Evolutionary conservation across 2,113 vertebrate genomes (phyloP), one percentile per base, ranked within the genome.

Genomic region (Onychostoma macrolepis): DNA sequence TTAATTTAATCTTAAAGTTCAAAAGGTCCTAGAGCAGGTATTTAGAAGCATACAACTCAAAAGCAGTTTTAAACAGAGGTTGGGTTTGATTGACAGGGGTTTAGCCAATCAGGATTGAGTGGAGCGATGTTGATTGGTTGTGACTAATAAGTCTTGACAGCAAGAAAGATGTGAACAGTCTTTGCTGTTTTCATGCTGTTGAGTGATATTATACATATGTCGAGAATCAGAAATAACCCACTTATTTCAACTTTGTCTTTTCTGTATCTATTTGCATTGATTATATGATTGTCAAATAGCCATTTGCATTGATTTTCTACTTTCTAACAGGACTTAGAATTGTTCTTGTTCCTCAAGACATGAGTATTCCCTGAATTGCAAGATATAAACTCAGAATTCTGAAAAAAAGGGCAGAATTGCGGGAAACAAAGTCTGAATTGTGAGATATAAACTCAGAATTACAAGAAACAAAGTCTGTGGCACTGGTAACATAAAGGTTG

Each of bases 41-140:
- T 50, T 53, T 30, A 53, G 28, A 53, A 53, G 28, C 45, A 21
- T 6, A 78, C 48, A 78, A 53, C 45, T 53, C n/a, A 33, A 78
- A 78, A 78, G 76, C 45, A 53, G 45, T 48, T 53, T 53, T 78
- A 53, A 78, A 48, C 76, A 12, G 17, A 9, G 15, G 7, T 53
- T 78, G 17, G 2, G 45, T 33, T 78, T 78, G 76, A 78, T 53
- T 78, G 76, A 53, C 28, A 78, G 28, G 48, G 45, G 50, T 48
- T 78, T 78, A 78, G 48, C 76, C 76, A 78, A 78, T 78, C 76
- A 53, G 76, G 48, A 53, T 53, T 21, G 76, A 53, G 76, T 6
- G 9, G 15, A 50, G 28, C 4, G n/a, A 53, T 50, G 30, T 53
- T 50, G 76, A 56, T 78, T 53, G 76, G 76, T 21, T 53, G 76